Evolutionary conservation across 2,888 invertebrate species (phyloP).

Genomic region (Diploptera punctata): DNA sequence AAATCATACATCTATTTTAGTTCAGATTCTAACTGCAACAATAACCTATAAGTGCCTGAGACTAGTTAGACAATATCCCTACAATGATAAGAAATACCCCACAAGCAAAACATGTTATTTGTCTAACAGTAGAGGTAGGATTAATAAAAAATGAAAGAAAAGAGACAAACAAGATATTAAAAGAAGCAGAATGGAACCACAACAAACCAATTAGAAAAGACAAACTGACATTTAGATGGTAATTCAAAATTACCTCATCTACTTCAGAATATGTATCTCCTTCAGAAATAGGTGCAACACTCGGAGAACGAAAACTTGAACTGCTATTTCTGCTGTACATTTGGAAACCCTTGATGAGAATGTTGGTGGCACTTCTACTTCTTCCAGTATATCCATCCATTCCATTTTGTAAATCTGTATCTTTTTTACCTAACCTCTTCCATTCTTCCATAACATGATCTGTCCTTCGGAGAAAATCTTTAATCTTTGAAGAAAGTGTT

Average conservation of each 20-base stretch:
- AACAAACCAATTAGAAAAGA: no score
- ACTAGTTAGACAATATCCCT: no score
- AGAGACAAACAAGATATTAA: no score
- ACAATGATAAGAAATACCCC: no score
- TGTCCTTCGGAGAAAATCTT: slow-evolving; percentile 79
- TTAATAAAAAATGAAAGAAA: no score
- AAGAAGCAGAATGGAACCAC: no score
- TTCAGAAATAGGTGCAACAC: slow-evolving; percentile 22
- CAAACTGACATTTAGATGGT: no score
- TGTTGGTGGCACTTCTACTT: slow-evolving; percentile 80
- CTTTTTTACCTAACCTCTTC: slow-evolving; percentile 71
- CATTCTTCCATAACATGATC: slow-evolving; percentile 91
- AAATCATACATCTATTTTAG: no score
- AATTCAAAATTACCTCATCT: slow-evolving; percentile 42
- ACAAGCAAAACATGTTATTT: no score
- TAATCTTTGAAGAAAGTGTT: slow-evolving; percentile 75
- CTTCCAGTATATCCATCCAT: slow-evolving; percentile 50
- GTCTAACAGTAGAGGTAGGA: no score
- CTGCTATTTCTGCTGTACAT: slow-evolving; percentile 27
- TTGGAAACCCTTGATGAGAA: slow-evolving; percentile 83
- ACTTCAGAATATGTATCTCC: slow-evolving; percentile 38
- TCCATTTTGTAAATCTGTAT: slow-evolving; percentile 53
- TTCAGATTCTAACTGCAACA: no score
- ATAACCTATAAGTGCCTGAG: no score
- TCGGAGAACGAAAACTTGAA: slow-evolving; percentile 19